Evolutionary conservation across 1,140 invertebrate species (phyloP), one percentile per base, ranked within the genome.

Genomic region (Ips nitidus): DNA sequence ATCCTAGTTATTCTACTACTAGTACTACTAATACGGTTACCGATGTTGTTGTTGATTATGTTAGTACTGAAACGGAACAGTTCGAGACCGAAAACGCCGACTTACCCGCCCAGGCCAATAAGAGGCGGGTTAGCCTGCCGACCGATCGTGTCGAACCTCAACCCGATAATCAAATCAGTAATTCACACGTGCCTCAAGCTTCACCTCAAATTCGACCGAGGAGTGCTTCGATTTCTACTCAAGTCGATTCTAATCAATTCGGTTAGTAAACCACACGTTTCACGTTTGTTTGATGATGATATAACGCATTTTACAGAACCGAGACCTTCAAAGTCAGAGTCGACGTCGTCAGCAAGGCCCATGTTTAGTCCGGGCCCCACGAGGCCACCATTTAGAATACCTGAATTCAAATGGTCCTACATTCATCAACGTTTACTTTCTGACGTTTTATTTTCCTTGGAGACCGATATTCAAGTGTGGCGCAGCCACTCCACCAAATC

Each of bases 381-480:
- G 36, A 88, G 95, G 74, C 97, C 97, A 38, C 95, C 97, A 0
- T 99, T 99, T 83, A 89, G 98, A 73, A 99, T 99, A 81, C 98
- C 98, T 41, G 98, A 99, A 84, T 99, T 99, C 83, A 92, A 97
- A 75, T 99, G 98, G 98, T 99, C 98, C 2, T 94, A 95, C 80
- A 96, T 99, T 73, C 98, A 99, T 84, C 95, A 99, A 82, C 86
- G 95, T 72, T 84, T 99, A 66, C 84, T 99, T 1, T 97, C 96
- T 7, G 98, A 99, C 84, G 91, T 99, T 37, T 84, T 99, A 5
- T 98, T 97, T 82, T 97, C 96, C 0, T 84, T 99, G 39, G 98
- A 99, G 84, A 96, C 94, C 8, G 98, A 99, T 79, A 95, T 99
- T 75, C 95, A 98, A 87, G 86, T 89, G 41, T 89, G 88, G 88